phyloP scores from a whole-genome alignment of 1,140 invertebrate genomes.

The Bilobella aurantiaca region DNA sequence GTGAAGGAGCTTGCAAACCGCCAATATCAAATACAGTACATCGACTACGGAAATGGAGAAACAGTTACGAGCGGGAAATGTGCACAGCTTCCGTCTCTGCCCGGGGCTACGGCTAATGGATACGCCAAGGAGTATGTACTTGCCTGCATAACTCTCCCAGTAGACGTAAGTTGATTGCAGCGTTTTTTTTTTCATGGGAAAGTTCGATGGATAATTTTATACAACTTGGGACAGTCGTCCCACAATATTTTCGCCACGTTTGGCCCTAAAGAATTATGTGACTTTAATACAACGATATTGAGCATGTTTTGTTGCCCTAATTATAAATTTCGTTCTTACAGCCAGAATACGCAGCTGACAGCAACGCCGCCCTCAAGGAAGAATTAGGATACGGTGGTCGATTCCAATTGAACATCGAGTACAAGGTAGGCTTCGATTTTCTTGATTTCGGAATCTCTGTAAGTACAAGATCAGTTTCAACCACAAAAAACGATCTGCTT shows the following conservation, averaged over 20 bases:
- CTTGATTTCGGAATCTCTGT: background rate
- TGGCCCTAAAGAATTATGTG: too few relatives aligned
- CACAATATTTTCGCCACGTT: too few relatives aligned
- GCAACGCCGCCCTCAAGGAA: slow-evolving; percentile 57
- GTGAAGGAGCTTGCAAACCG: slow-evolving; percentile 64
- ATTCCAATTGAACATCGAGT: slow-evolving; percentile 63
- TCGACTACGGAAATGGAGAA: slow-evolving; percentile 92
- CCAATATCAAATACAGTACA: slow-evolving; percentile 64
- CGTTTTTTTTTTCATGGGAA: too few relatives aligned
- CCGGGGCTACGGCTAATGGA: slow-evolving; percentile 59
- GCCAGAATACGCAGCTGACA: slow-evolving; percentile 65
- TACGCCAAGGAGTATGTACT: slow-evolving; percentile 78
- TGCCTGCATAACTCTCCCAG: slow-evolving; percentile 69
- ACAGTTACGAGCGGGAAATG: slow-evolving; percentile 49
- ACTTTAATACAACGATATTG: too few relatives aligned
- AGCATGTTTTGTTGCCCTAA: slow-evolving; percentile 5
- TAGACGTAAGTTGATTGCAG: slow-evolving; percentile 56
- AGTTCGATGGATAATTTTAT: too few relatives aligned
- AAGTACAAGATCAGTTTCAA: background rate
- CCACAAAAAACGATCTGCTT: too few relatives aligned
- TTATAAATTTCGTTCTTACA: slow-evolving; percentile 35
- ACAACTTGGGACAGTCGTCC: too few relatives aligned
- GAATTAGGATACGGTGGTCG: slow-evolving; percentile 48
- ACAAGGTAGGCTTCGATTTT: slow-evolving; percentile 39
- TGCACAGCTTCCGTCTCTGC: slow-evolving; percentile 58